phyloP scores from a whole-genome alignment of 2,888 invertebrate species.

The Monochamus alternatus region DNA sequence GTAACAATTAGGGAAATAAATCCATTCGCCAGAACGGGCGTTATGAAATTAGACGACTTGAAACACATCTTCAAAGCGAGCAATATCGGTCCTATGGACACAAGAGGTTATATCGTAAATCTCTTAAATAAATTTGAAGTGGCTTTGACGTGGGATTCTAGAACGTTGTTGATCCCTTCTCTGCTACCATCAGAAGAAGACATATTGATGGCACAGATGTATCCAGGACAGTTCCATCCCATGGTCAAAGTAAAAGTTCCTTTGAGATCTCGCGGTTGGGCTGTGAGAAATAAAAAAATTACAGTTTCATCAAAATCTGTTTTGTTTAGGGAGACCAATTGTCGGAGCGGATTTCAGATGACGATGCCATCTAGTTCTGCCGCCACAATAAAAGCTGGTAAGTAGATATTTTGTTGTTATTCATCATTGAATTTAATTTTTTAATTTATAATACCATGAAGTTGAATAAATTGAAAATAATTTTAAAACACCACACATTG shows the following conservation, averaged over 20 bases:
- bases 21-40: constrained; percentile 91
- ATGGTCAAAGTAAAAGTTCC: constrained; percentile 74
- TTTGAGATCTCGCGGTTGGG: constrained; percentile 80
- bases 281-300: constrained; percentile 75
- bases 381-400: constrained; percentile 39
- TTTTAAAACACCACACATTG: no score
- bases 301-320: constrained; percentile 72
- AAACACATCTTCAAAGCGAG: constrained; percentile 94
- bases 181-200: constrained; percentile 88
- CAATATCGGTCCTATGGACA: constrained; percentile 80
- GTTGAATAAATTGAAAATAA: no score
- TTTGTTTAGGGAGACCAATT: constrained; percentile 65
- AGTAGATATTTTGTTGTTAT: not conserved
- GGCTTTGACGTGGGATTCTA: constrained; percentile 95
- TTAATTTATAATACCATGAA: no score
- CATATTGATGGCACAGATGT: constrained; percentile 70
- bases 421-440: not conserved
- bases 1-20: constrained; percentile 98
- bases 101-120: constrained; percentile 88
- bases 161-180: constrained; percentile 93
- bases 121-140: constrained; percentile 97
- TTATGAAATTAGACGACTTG: constrained; percentile 95
- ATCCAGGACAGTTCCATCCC: constrained; percentile 67
- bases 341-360: constrained; percentile 66
- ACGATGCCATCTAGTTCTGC: constrained; percentile 61